Evolutionary conservation across 1,140 invertebrate genomes (phyloP).

Genomic region (Caenorhabditis tropicalis): DNA sequence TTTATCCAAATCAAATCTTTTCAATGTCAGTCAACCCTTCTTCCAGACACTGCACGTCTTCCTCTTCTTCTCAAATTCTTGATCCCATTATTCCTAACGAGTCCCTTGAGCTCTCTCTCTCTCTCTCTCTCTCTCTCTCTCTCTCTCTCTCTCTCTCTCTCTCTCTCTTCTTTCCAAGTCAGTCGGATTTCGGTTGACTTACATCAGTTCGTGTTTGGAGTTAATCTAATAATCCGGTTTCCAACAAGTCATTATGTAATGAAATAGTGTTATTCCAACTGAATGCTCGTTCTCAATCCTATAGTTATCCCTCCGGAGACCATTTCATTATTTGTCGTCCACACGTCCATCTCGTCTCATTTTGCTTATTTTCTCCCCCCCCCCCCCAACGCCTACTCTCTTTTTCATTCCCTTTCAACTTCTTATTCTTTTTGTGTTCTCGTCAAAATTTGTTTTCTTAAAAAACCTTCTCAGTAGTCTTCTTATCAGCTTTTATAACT

Average conservation of each 20-base stretch:
- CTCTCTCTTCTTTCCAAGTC: background rate
- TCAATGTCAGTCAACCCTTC: background rate
- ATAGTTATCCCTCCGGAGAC: conserved; percentile 1
- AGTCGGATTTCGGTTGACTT: background rate
- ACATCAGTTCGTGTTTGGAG: background rate
- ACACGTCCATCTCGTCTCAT: conserved; percentile 39
- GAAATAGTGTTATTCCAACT: conserved; percentile 33
- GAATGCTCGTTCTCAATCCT: conserved; percentile 11
- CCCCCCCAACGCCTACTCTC: background rate
- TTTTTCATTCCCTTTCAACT: background rate
- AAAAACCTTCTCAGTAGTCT: background rate
- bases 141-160: background rate
- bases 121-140: background rate
- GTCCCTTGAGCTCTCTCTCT: conserved; percentile 7
- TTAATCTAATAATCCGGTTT: background rate
- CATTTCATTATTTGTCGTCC: conserved; percentile 37
- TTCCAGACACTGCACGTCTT: background rate
- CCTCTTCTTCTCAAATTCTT: conserved; percentile 30
- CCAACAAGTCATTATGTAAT: background rate
- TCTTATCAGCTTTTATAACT: background rate
- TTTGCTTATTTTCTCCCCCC: conserved; percentile 15
- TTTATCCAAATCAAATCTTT: conserved; percentile 18
- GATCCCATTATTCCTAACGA: conserved; percentile 30
- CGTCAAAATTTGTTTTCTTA: background rate
- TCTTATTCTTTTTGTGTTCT: background rate